Percentiles rank a stretch among this genome's conserved stretches.
Conservation (phyloP, 2,113 vertebrate species). For the Chitala chitala region DNA sequence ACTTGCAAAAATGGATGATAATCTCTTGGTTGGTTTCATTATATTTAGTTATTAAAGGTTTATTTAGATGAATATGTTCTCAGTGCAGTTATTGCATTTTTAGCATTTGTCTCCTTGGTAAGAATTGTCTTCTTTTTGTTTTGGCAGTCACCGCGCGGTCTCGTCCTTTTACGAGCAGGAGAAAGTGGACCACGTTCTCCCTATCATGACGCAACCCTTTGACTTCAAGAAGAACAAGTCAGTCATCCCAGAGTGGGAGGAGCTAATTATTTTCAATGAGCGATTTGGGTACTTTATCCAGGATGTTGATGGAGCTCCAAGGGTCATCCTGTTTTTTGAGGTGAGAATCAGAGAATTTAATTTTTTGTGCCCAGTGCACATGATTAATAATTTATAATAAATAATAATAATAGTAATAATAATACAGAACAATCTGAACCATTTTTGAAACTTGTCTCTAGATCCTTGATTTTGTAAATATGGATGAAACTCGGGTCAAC, state of each 20-base stretch:
- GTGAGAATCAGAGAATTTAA: conserved; percentile 54
- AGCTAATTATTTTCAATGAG: conserved; percentile 93
- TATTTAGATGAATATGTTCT: not conserved
- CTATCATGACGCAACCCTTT: conserved; percentile 84
- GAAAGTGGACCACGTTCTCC: conserved; percentile 73
- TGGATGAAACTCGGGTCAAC: conserved; percentile 71
- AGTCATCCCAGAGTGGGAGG: conserved; percentile 85
- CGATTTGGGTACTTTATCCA: conserved; percentile 79
- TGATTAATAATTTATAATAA: not conserved
- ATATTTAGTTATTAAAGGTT: no score
- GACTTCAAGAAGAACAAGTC: conserved; percentile 86
- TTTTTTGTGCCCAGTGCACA: not conserved
- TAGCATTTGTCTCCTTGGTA: not conserved
- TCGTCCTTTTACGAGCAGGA: conserved; percentile 81
- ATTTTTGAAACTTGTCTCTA: conserved; percentile 44
- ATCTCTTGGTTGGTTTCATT: no score
- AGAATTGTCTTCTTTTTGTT: conserved; percentile 33
- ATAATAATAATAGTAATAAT: not conserved
- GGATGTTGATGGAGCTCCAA: conserved; percentile 64
- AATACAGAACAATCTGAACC: not conserved
- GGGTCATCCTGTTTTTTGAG: conserved; percentile 86
- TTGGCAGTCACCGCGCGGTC: conserved; percentile 67
- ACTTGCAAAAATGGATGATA: not conserved
- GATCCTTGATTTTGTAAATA: conserved; percentile 83
- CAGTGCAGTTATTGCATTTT: no score